phyloP scores from a whole-genome alignment of 2,888 invertebrate species.

The Sarcophaga carnaria region DNA sequence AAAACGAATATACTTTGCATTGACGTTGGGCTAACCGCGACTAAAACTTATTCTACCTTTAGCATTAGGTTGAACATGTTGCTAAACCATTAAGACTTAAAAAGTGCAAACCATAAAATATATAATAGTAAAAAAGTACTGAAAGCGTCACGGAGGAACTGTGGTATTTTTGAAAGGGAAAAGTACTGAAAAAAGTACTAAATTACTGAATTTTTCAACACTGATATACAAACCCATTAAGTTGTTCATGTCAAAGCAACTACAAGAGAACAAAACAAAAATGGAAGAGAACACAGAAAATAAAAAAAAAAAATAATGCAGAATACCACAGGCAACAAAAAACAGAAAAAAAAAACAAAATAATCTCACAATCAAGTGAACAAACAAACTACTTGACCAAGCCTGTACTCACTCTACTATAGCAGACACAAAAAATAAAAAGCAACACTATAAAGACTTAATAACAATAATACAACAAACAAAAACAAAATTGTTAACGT shows the following conservation, averaged over 20 bases:
- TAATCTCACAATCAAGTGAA: constrained; percentile 9
- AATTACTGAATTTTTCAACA: no score
- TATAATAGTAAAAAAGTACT: no score
- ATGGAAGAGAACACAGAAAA: not conserved
- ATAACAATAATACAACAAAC: constrained; percentile 11
- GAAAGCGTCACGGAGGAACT: no score
- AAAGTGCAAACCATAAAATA: no score
- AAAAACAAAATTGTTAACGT: not conserved
- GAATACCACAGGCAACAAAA: not conserved
- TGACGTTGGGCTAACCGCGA: no score
- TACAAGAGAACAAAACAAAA: not conserved
- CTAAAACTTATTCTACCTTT: no score
- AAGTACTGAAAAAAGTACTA: no score
- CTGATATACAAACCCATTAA: constrained; percentile 11
- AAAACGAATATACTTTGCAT: no score
- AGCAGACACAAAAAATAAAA: not conserved
- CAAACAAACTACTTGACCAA: not conserved
- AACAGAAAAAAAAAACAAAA: not conserved
- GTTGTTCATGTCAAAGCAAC: constrained; percentile 21
- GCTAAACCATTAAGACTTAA: no score
- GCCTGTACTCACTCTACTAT: not conserved
- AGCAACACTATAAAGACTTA: constrained; percentile 11
- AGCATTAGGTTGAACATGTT: no score
- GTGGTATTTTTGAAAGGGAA: no score
- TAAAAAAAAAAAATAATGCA: not conserved